A percentile compares a stretch with the other conserved stretches of the same genome.
Conservation (phyloP, 2,888 invertebrate species). For the Diloba caeruleocephala region DNA sequence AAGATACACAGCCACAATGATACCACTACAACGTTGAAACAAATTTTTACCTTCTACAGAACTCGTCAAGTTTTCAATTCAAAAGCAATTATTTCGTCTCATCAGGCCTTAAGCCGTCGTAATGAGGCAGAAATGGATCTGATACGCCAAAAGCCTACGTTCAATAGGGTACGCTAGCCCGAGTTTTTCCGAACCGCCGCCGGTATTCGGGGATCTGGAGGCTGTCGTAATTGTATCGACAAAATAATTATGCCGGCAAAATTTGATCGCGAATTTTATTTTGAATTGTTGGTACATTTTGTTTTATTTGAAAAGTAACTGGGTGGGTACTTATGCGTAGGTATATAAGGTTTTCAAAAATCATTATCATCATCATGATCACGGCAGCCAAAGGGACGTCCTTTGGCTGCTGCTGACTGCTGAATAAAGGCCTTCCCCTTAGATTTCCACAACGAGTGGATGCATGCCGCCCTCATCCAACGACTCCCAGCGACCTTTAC, state of each 20-base stretch:
- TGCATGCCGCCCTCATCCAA: too few relatives aligned
- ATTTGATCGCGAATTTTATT: conserved; percentile 25
- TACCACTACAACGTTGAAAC: conserved; percentile 23
- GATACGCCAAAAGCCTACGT: conserved; percentile 28
- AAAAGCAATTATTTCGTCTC: conserved; percentile 45
- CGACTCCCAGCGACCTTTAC: too few relatives aligned
- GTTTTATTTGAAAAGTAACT: neutral
- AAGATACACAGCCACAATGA: too few relatives aligned
- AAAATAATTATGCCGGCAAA: conserved; percentile 32
- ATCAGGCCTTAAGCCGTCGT: conserved; percentile 29
- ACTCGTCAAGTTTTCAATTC: conserved; percentile 40
- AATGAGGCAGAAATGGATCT: conserved; percentile 31
- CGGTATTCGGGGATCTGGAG: conserved; percentile 14
- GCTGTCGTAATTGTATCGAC: conserved; percentile 27
- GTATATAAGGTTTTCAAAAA: too few relatives aligned
- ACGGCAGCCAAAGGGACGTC: too few relatives aligned
- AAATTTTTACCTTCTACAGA: conserved; percentile 31
- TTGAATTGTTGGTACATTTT: neutral
- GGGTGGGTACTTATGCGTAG: too few relatives aligned
- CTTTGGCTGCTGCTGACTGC: too few relatives aligned
- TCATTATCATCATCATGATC: too few relatives aligned
- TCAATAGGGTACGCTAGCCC: conserved; percentile 34
- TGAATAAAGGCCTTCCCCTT: too few relatives aligned
- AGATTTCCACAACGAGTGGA: too few relatives aligned
- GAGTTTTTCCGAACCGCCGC: conserved; percentile 25